Evolutionary conservation across 1,140 invertebrate genomes (phyloP).

Genomic region (Bombus polaris): DNA sequence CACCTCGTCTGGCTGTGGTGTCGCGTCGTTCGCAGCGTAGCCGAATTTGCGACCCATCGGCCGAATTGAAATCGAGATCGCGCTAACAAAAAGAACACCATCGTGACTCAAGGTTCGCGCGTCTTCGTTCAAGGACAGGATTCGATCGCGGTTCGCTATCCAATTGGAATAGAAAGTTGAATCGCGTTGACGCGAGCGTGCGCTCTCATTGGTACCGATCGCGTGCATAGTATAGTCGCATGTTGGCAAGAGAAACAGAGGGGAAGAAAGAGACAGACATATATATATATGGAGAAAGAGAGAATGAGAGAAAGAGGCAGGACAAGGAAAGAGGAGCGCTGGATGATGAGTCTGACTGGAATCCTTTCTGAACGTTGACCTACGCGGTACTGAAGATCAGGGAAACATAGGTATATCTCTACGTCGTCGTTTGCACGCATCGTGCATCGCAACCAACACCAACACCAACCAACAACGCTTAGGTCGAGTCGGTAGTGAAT

Average conservation of each 20-base stretch:
- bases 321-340: neutral
- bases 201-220: neutral
- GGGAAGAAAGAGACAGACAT: neutral
- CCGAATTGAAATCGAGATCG: neutral
- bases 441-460: neutral
- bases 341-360: constrained; percentile 46
- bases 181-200: constrained; percentile 1
- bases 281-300: neutral
- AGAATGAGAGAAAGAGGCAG: neutral
- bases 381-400: constrained; percentile 41
- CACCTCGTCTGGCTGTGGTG: neutral
- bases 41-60: too few relatives aligned
- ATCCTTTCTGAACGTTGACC: constrained; percentile 54
- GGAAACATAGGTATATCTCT: constrained; percentile 41
- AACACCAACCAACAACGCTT: neutral
- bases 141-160: neutral
- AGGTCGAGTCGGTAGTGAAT: neutral
- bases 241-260: neutral
- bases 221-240: neutral
- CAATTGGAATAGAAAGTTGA: constrained; percentile 1
- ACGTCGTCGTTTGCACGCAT: constrained; percentile 34
- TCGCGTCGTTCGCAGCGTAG: too few relatives aligned
- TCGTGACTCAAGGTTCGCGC: too few relatives aligned
- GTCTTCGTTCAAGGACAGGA: neutral
- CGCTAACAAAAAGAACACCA: neutral